A percentile compares a stretch with the other conserved stretches of the same genome.
phyloP scores from a whole-genome alignment of 2,888 invertebrate genomes.

The Leptopilina drosophilae region DNA sequence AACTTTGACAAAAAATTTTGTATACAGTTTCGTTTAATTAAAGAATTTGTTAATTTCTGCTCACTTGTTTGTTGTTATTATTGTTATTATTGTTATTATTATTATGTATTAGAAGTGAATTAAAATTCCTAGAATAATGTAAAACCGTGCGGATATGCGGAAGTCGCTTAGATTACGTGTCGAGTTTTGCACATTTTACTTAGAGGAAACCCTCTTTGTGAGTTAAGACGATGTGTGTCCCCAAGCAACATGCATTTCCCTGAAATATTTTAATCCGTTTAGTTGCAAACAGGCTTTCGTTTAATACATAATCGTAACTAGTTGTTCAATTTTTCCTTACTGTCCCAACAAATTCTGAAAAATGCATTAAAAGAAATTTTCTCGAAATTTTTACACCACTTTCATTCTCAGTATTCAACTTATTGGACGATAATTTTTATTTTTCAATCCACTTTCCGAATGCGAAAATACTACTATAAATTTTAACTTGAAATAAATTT shows the following conservation, averaged over 20 bases:
- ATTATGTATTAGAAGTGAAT: background rate
- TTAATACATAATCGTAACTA: slow-evolving; percentile 23
- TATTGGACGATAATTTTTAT: no score
- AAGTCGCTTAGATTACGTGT: slow-evolving; percentile 36
- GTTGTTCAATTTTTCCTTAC: slow-evolving; percentile 8
- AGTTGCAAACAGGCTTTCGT: slow-evolving; percentile 17
- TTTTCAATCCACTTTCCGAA: no score
- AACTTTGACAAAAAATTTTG: background rate
- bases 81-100: no score
- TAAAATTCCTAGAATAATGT: slow-evolving; percentile 21
- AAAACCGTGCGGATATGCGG: slow-evolving; percentile 29
- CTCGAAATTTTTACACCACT: no score
- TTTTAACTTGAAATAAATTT: no score
- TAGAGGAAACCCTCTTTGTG: slow-evolving; percentile 31
- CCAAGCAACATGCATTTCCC: slow-evolving; percentile 9
- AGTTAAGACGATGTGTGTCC: slow-evolving; percentile 23
- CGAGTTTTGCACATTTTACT: slow-evolving; percentile 11
- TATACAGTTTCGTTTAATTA: background rate
- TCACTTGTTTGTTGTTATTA: background rate
- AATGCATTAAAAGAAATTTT: background rate
- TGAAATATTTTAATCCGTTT: slow-evolving; percentile 37
- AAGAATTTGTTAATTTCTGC: background rate
- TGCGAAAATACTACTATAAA: no score
- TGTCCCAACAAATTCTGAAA: background rate
- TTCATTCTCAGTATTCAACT: no score